These are phyloP conservation scores for Actinopyga echinites DNA, from an alignment of 53 echinoderm and acorn worm genomes.

Conservation along the genomic window DNA sequence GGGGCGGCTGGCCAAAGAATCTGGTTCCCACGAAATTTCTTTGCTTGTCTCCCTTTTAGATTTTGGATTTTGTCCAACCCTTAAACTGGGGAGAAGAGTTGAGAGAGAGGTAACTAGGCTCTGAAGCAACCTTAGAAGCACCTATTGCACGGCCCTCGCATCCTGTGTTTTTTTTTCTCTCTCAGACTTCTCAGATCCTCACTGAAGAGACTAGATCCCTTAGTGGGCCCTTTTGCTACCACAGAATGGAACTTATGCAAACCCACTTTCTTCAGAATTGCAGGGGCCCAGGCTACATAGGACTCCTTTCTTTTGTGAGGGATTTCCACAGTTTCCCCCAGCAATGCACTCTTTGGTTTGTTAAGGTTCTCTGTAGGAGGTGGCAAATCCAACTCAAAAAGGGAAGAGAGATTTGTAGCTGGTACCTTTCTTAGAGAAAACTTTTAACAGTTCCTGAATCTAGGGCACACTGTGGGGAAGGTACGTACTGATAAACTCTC, in stretches of 20 bases:
- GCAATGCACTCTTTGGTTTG: neutral
- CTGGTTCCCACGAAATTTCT: neutral
- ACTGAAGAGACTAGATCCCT: slow-evolving; percentile 5
- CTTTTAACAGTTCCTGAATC: neutral
- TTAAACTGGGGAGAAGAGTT: neutral
- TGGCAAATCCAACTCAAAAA: slow-evolving; percentile 1
- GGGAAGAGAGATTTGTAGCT: neutral
- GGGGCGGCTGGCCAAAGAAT: neutral
- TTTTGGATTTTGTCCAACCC: neutral
- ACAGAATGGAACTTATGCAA: neutral
- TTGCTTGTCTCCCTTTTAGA: slow-evolving; percentile 17
- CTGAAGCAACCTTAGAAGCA: neutral
- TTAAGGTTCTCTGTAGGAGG: neutral
- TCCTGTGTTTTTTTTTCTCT: slow-evolving; percentile 24
- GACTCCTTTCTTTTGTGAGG: neutral
- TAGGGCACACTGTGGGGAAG: neutral
- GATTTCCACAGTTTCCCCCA: neutral
- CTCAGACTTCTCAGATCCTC: neutral
- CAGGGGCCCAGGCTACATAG: neutral
- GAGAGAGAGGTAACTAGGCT: neutral
- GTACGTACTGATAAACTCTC: neutral
- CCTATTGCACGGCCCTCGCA: slow-evolving; percentile 1
- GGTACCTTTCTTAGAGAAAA: no score
- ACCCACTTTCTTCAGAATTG: neutral
- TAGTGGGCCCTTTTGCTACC: neutral